Percentiles rank a stretch among this genome's conserved stretches.
Evolutionary conservation across 1,140 invertebrate genomes (phyloP).

Genomic region (Zeugodacus cucurbitae): DNA sequence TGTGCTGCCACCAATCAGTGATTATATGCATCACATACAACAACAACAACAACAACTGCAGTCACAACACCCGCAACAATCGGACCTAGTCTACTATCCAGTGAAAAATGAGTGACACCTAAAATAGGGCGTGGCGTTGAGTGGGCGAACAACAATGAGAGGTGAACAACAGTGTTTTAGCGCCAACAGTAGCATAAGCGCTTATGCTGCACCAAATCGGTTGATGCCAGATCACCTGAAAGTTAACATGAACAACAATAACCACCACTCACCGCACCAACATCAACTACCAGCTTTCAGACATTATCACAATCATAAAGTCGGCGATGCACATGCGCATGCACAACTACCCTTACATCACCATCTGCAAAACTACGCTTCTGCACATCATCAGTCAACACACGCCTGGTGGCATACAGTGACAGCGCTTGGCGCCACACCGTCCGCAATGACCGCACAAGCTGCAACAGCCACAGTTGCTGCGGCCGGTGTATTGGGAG

Average conservation of each 20-base stretch:
- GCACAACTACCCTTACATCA: constrained; percentile 26
- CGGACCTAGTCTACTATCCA: constrained; percentile 61
- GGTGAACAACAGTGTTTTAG: constrained; percentile 37
- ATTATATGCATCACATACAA: constrained; percentile 63
- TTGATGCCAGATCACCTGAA: not conserved
- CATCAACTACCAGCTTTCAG: constrained; percentile 33
- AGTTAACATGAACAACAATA: not conserved
- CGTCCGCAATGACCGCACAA: constrained; percentile 3
- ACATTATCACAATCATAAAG: constrained; percentile 9
- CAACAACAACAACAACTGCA: constrained; percentile 56
- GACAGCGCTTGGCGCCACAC: not conserved
- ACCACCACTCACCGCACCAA: constrained; percentile 9
- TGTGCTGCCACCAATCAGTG: constrained; percentile 61
- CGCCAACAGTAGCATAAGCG: constrained; percentile 44
- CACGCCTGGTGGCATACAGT: constrained; percentile 40
- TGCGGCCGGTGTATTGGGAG: not conserved
- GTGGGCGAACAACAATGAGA: constrained; percentile 40
- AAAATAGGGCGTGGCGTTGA: constrained; percentile 52
- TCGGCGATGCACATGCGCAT: constrained; percentile 19
- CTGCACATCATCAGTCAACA: constrained; percentile 35
- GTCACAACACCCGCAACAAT: constrained; percentile 48
- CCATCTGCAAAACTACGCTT: constrained; percentile 7
- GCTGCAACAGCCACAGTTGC: constrained; percentile 16
- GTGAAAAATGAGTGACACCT: constrained; percentile 65
- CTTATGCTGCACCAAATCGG: not conserved